These are phyloP conservation scores for Noctuana brunneofusca DNA, from an alignment of 2,888 invertebrate species.

Conservation along the genomic window DNA sequence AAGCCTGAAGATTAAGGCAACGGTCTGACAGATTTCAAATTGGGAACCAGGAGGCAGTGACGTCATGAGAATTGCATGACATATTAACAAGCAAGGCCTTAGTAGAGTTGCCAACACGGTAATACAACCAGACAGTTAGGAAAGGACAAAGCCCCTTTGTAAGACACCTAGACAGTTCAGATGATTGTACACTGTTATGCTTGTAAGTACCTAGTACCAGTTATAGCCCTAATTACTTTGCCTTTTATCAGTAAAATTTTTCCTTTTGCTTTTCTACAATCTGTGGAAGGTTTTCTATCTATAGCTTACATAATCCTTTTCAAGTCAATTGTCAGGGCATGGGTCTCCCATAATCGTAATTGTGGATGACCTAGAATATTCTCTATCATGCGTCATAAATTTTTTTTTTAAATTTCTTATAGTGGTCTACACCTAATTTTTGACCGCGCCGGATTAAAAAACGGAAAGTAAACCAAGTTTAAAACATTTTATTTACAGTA, in stretches of 20 bases:
- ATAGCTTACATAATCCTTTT: background rate
- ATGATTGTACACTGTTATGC: too few relatives aligned
- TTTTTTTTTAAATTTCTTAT: too few relatives aligned
- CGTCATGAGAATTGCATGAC: slow-evolving; percentile 11
- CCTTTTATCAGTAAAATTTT: too few relatives aligned
- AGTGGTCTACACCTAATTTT: too few relatives aligned
- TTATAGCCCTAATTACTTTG: too few relatives aligned
- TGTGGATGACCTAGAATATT: background rate
- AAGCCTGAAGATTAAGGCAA: slow-evolving; percentile 5
- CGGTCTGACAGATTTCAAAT: slow-evolving; percentile 16
- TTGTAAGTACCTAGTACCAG: too few relatives aligned
- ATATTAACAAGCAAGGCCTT: slow-evolving; percentile 4
- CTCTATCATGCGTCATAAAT: background rate
- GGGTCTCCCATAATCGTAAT: background rate
- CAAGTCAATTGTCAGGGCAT: background rate
- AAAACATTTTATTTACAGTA: too few relatives aligned
- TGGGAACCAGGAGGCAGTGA: slow-evolving; percentile 1
- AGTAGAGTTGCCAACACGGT: background rate
- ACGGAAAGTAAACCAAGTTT: background rate
- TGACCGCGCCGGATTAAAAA: too few relatives aligned
- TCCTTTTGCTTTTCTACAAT: too few relatives aligned
- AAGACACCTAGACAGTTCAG: too few relatives aligned
- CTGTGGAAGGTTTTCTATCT: too few relatives aligned
- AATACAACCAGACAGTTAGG: background rate
- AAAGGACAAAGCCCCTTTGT: background rate